Conservation (phyloP, 2,888 invertebrate genomes). For the Morpho helenor region DNA sequence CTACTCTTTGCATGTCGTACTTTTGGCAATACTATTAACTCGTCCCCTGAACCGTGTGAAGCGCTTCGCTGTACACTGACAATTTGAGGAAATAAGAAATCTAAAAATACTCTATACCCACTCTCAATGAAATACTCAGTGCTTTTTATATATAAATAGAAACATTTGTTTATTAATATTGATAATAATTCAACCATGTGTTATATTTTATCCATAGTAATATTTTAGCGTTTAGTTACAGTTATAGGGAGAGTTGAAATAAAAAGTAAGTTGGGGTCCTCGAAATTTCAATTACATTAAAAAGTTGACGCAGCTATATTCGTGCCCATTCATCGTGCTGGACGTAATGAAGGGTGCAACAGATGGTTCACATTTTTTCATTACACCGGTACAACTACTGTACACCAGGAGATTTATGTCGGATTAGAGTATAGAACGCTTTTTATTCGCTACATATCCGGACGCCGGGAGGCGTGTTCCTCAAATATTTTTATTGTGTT, state of each 20-base stretch:
- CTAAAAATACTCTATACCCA: no score
- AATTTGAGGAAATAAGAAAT: no score
- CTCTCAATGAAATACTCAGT: no score
- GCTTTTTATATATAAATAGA: no score
- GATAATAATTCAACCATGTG: constrained; percentile 8
- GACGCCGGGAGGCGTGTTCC: constrained; percentile 62
- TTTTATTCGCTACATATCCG: constrained; percentile 69
- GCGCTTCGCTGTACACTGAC: no score
- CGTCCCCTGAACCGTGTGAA: no score
- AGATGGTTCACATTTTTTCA: constrained; percentile 76
- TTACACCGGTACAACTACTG: constrained; percentile 63
- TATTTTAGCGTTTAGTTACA: constrained; percentile 23
- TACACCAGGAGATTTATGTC: constrained; percentile 69
- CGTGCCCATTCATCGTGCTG: constrained; percentile 59
- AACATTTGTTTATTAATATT: no score
- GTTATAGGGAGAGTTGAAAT: constrained; percentile 55
- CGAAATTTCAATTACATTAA: constrained; percentile 75
- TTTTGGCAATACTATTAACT: no score
- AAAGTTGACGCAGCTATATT: constrained; percentile 66
- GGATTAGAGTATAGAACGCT: constrained; percentile 66
- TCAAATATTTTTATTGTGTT: constrained; percentile 60
- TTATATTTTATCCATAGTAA: neutral
- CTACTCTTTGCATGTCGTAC: no score
- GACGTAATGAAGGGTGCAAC: constrained; percentile 76
- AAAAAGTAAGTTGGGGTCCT: constrained; percentile 60